phyloP scores from a whole-genome alignment of 2,113 vertebrate genomes.

The Pomatostomus ruficeps region DNA sequence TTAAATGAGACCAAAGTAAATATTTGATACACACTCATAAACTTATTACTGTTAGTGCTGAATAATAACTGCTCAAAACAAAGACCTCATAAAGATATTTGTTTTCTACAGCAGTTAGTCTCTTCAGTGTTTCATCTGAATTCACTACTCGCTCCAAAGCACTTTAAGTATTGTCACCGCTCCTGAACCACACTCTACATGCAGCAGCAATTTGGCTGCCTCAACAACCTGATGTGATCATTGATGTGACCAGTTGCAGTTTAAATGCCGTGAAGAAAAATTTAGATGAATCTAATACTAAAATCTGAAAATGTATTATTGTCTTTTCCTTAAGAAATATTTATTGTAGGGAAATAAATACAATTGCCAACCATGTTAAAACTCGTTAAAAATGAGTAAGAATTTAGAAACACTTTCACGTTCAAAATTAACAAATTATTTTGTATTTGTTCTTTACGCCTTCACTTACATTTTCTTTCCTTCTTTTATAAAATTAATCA shows the following conservation, averaged over 20 bases:
- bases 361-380: background rate
- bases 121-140: slow-evolving; percentile 26
- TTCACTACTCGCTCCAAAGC: background rate
- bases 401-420: background rate
- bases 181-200: slow-evolving; percentile 29
- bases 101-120: slow-evolving; percentile 27
- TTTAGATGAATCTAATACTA: background rate
- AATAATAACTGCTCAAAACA: slow-evolving; percentile 53
- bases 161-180: slow-evolving; percentile 26
- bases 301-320: background rate
- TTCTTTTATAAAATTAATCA: background rate
- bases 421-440: background rate
- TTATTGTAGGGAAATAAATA: background rate
- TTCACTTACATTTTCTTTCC: background rate
- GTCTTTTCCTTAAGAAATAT: background rate
- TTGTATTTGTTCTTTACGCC: background rate
- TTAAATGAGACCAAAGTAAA: slow-evolving; percentile 52
- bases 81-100: slow-evolving; percentile 37
- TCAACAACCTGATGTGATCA: slow-evolving; percentile 32
- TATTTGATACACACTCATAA: slow-evolving; percentile 36
- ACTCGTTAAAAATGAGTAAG: background rate
- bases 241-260: slow-evolving; percentile 27
- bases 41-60: slow-evolving; percentile 50
- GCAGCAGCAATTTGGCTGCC: slow-evolving; percentile 49
- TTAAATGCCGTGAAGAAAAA: slow-evolving; percentile 19